A percentile compares a stretch with the other conserved stretches of the same genome.
Evolutionary conservation across 2,797 vertebrate species (phyloP).

Genomic region (Poecilia velifera): DNA sequence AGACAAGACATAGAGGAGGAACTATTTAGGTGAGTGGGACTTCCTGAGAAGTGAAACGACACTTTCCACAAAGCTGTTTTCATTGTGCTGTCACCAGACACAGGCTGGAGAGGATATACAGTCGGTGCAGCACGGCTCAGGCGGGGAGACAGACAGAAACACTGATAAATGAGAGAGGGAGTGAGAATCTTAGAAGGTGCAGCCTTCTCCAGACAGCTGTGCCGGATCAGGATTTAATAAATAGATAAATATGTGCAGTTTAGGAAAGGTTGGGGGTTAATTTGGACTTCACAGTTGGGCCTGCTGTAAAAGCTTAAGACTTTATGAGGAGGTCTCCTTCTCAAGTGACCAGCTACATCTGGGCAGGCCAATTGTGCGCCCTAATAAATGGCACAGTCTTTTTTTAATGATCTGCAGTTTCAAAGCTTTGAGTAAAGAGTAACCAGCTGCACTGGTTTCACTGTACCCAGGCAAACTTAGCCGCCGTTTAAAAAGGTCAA

Average conservation of each 20-base stretch:
- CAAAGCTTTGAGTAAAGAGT: conserved; percentile 60
- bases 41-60: conserved; percentile 73
- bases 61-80: conserved; percentile 76
- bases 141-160: conserved; percentile 43
- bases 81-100: conserved; percentile 74
- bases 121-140: conserved; percentile 55
- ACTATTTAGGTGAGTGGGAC: conserved; percentile 71
- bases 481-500: conserved; percentile 17
- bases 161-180: conserved; percentile 54
- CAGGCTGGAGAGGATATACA: conserved; percentile 60
- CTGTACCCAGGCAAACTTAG: conserved; percentile 50
- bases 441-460: conserved; percentile 65
- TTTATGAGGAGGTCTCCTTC: conserved; percentile 73
- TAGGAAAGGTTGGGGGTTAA: conserved; percentile 44
- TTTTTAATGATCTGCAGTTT: conserved; percentile 63
- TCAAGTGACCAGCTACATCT: conserved; percentile 77
- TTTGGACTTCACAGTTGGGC: conserved; percentile 51
- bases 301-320: conserved; percentile 51
- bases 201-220: conserved; percentile 63
- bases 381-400: conserved; percentile 74
- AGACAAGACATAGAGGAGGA: conserved; percentile 65
- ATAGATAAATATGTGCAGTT: conserved; percentile 47
- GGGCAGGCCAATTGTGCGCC: conserved; percentile 68
- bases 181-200: conserved; percentile 42
- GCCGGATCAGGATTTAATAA: conserved; percentile 50